Evolutionary conservation across 2,888 invertebrate genomes (phyloP), one percentile per base, ranked within the genome.

Genomic region (Polyommatus iphigenia): DNA sequence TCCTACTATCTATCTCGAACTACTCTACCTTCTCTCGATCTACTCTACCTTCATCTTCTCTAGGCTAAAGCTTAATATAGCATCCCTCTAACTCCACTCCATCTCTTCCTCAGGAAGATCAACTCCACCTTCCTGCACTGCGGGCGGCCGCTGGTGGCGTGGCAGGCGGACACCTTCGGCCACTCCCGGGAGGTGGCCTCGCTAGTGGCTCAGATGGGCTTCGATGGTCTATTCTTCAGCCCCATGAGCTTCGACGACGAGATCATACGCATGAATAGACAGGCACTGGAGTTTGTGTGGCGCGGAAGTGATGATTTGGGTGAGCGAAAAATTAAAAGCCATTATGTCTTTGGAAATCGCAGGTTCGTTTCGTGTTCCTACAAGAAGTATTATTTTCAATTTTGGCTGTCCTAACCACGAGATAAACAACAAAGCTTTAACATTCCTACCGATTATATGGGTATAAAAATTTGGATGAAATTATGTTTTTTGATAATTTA

Each of bases 231-330:
- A 79, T 96, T 98, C 84, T 95, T 99, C 81, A 98, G 96, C 4
- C 96, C 98, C 0, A 95, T 98, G 78, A 98, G 98, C 88, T 98
- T 96, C 85, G 96, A 97, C 81, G 98, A 99, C 84, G 98, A 97
- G 85, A 81, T 86, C 0, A 83, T 91, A 0, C 93, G 98, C 72
- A 91, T 96, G 81, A 82, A 85, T 1, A 92, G 94, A 0, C 95
- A 95, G 82, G 95, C 95, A 0, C 92, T 97, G 82, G 99, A 99
- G 91, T 96, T 98, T 89, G 89, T 99, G n/a, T 99, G 99, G 98
- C 94, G 95, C 85, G 96, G 95, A 0, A 97, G 96, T 79, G 95
- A 95, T 29, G 97, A 95, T 89, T 94, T 96, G 82, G 97, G 97
- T 96, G 87, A 83, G 82, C 29, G 7, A 36, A 7, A 7, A 36